Conservation (phyloP, 2,797 vertebrate species). For the Smutsia temminckii region DNA sequence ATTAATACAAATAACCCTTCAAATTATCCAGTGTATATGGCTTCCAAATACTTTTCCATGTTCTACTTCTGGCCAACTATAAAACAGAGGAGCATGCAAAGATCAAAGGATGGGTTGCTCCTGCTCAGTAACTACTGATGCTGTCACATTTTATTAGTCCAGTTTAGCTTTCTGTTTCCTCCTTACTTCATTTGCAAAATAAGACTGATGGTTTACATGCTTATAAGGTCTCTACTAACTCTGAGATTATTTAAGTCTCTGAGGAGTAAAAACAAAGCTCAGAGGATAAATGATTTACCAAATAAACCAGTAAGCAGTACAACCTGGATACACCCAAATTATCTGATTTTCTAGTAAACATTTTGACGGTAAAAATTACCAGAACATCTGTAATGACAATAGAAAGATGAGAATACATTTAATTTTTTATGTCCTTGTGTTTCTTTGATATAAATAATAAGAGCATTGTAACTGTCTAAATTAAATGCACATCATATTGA, state of each 20-base stretch:
- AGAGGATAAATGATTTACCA: neutral
- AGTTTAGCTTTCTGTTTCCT: neutral
- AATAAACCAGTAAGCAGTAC: neutral
- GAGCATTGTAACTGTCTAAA: neutral
- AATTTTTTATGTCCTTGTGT: neutral
- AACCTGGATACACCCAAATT: neutral
- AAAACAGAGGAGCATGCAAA: neutral
- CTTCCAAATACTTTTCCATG: neutral
- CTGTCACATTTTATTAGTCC: neutral
- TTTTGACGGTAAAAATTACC: slow-evolving; percentile 30
- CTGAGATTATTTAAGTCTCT: neutral
- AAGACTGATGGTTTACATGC: neutral
- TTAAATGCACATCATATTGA: slow-evolving; percentile 14
- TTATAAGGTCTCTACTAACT: neutral
- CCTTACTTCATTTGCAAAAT: neutral
- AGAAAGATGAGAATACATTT: neutral
- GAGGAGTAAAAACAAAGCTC: neutral
- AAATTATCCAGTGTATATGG: neutral
- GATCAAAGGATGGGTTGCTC: neutral
- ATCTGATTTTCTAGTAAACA: slow-evolving; percentile 27
- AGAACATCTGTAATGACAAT: neutral
- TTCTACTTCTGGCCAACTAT: neutral
- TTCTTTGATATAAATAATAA: slow-evolving; percentile 4
- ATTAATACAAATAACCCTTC: neutral
- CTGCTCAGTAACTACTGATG: fast-evolving